Conservation (phyloP, 2,888 invertebrate species). For the Drepanosiphum platanoidis region DNA sequence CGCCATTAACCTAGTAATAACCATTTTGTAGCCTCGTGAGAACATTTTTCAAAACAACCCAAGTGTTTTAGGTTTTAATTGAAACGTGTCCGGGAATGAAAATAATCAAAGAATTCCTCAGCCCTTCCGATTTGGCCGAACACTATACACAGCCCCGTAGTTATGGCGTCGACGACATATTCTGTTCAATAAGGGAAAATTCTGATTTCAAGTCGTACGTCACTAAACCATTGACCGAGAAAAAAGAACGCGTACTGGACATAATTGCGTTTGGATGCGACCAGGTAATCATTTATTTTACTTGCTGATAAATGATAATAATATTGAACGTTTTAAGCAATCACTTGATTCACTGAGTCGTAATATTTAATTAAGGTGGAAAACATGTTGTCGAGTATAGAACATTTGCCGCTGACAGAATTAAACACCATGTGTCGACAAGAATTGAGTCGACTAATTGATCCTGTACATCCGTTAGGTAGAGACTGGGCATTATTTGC, state of each 20-base stretch:
- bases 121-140: slow-evolving; percentile 49
- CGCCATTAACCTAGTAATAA: slow-evolving; percentile 72
- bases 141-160: slow-evolving; percentile 27
- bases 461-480: slow-evolving; percentile 78
- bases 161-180: slow-evolving; percentile 35
- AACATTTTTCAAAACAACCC: slow-evolving; percentile 28
- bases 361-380: slow-evolving; percentile 24
- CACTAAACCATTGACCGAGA: slow-evolving; percentile 17
- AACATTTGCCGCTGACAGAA: slow-evolving; percentile 53
- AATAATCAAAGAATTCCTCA: slow-evolving; percentile 53
- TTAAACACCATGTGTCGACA: slow-evolving; percentile 73
- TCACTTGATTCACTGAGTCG: no score
- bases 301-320: background rate
- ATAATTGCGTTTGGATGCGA: slow-evolving; percentile 57
- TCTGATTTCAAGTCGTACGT: slow-evolving; percentile 40
- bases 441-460: slow-evolving; percentile 75
- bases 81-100: slow-evolving; percentile 57
- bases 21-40: background rate
- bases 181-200: slow-evolving; percentile 20
- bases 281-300: slow-evolving; percentile 12
- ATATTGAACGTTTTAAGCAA: background rate
- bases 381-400: slow-evolving; percentile 42
- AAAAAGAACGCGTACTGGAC: slow-evolving; percentile 49
- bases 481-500: slow-evolving; percentile 83
- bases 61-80: slow-evolving; percentile 32